Evolutionary conservation across 2,888 invertebrate genomes (phyloP).

Genomic region (Tridacna gigas): DNA sequence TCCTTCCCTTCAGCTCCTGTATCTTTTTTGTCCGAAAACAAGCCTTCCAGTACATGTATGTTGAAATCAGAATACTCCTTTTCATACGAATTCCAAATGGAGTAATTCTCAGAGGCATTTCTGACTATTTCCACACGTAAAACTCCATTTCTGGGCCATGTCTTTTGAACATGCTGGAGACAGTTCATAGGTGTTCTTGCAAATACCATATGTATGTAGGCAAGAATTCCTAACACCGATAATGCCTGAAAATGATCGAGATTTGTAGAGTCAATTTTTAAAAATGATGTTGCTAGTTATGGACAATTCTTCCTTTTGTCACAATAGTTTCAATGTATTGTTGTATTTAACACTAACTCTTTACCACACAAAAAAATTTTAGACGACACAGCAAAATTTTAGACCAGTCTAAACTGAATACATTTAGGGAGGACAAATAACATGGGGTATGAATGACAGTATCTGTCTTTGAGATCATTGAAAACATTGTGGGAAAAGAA

Average conservation of each 20-base stretch:
- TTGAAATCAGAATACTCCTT: conserved; percentile 87
- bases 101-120: conserved; percentile 88
- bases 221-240: conserved; percentile 94
- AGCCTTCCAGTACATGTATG: conserved; percentile 69
- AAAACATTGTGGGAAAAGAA: too few relatives aligned
- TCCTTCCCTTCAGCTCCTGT: conserved; percentile 15
- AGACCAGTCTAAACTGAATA: too few relatives aligned
- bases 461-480: too few relatives aligned
- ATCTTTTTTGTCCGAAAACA: conserved; percentile 35
- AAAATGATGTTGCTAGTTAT: neutral
- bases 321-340: neutral
- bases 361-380: too few relatives aligned
- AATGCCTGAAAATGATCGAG: conserved; percentile 88
- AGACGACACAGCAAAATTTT: too few relatives aligned
- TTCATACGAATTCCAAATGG: conserved; percentile 92
- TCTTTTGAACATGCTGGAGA: conserved; percentile 91
- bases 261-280: neutral
- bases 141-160: conserved; percentile 98
- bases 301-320: neutral
- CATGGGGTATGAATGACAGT: too few relatives aligned
- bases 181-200: conserved; percentile 97
- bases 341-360: too few relatives aligned
- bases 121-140: conserved; percentile 93
- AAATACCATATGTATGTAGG: conserved; percentile 97
- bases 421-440: too few relatives aligned